A percentile compares a stretch with the other conserved stretches of the same genome.
phyloP scores from a whole-genome alignment of 2,888 invertebrate genomes.

The Cacoxenus indagator region DNA sequence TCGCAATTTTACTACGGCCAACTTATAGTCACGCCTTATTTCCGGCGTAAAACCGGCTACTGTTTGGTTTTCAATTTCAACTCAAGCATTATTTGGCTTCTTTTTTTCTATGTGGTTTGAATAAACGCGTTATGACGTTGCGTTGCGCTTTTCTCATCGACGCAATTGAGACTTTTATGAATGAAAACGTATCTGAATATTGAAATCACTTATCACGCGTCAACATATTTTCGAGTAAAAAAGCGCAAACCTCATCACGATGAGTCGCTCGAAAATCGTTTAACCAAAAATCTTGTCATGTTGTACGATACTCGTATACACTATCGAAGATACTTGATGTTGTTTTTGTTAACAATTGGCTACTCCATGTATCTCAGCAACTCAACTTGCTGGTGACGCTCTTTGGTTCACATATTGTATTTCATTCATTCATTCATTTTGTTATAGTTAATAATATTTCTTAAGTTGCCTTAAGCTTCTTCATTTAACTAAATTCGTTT shows the following conservation, averaged over 20 bases:
- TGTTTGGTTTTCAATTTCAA: constrained; percentile 13
- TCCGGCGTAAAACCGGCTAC: background rate
- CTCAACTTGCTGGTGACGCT: background rate
- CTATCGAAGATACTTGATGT: background rate
- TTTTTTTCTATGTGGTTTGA: constrained; percentile 9
- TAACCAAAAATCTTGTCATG: constrained; percentile 8
- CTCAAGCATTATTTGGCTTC: constrained; percentile 25
- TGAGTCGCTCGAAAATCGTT: constrained; percentile 18
- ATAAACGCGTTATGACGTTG: background rate
- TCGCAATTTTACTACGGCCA: no score
- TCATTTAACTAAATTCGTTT: background rate
- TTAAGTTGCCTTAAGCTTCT: background rate
- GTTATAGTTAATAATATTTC: constrained; percentile 14
- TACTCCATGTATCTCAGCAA: background rate
- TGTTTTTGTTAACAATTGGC: constrained; percentile 8
- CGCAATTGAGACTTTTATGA: background rate
- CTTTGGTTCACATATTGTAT: constrained; percentile 35
- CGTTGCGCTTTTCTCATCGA: background rate
- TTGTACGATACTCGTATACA: background rate
- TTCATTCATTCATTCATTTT: background rate
- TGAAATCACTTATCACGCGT: constrained; percentile 26
- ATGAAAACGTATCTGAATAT: constrained; percentile 15
- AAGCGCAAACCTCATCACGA: constrained; percentile 20
- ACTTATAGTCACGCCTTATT: no score
- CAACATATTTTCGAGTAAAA: constrained; percentile 19